phyloP scores from a whole-genome alignment of 2,797 vertebrate species.

The Hapalemur alaotrensis region DNA sequence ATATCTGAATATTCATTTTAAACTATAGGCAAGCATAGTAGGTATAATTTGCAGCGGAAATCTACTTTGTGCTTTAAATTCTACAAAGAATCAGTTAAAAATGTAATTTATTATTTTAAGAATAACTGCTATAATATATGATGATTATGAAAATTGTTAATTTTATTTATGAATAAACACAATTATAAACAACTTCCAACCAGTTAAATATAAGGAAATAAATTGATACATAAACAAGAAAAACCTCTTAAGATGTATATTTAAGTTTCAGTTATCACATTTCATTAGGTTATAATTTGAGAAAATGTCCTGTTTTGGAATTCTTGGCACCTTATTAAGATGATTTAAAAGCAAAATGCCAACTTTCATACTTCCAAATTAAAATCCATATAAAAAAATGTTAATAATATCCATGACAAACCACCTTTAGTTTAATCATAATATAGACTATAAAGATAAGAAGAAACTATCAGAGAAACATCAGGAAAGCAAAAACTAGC shows the following conservation, averaged over 20 bases:
- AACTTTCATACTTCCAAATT: neutral
- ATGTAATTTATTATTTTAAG: neutral
- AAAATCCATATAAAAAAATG: neutral
- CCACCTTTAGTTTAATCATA: neutral
- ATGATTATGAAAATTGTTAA: neutral
- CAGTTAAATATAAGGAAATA: neutral
- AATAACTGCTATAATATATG: neutral
- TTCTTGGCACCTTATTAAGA: neutral
- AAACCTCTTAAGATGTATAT: neutral
- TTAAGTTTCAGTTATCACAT: conserved; percentile 12
- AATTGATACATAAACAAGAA: neutral
- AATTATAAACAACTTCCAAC: neutral
- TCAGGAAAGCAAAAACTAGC: neutral
- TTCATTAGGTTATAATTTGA: neutral
- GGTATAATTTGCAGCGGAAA: neutral
- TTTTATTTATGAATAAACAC: conserved; percentile 23
- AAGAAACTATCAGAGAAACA: neutral
- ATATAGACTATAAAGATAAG: neutral
- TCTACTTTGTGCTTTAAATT: conserved; percentile 34
- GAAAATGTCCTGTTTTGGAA: neutral
- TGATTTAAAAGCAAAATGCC: neutral
- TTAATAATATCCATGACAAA: neutral
- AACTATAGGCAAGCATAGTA: neutral
- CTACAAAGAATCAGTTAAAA: neutral
- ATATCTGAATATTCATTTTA: neutral